Conservation (phyloP, 2,797 vertebrate species). For the Cygnus olor region DNA sequence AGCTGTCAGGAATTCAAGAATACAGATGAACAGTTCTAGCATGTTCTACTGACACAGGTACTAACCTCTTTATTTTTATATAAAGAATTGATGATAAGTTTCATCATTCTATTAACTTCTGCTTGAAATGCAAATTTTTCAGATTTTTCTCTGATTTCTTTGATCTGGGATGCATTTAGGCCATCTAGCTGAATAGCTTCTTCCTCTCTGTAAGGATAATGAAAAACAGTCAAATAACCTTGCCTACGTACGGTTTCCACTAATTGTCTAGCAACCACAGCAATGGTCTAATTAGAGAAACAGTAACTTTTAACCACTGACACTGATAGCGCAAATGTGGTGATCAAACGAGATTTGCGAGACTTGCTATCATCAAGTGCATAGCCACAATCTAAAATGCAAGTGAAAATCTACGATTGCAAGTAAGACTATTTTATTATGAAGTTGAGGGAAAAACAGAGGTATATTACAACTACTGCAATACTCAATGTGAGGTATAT, state of each 20-base stretch:
- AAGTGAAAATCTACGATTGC: neutral
- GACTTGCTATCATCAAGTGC: neutral
- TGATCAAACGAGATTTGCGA: neutral
- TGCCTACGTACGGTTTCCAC: neutral
- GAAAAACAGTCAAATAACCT: neutral
- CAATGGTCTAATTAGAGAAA: neutral
- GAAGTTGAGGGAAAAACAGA: neutral
- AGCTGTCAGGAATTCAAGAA: neutral
- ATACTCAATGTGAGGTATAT: neutral
- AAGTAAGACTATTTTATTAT: neutral
- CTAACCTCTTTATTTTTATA: conserved; percentile 99
- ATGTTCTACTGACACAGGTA: neutral
- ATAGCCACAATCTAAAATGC: neutral
- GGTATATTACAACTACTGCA: neutral
- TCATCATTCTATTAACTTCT: conserved; percentile 99
- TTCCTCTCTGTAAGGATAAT: conserved; percentile 86
- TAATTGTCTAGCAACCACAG: neutral
- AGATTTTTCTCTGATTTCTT: conserved; percentile 95
- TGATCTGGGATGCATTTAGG: conserved; percentile 96
- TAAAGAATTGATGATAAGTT: conserved; percentile 98
- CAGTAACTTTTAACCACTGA: neutral
- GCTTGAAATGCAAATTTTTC: conserved; percentile 98
- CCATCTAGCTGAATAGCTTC: conserved; percentile 97
- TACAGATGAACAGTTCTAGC: neutral
- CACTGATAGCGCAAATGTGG: neutral